Evolutionary conservation across 2,113 vertebrate genomes (phyloP).

Genomic region (Anhinga rufa): DNA sequence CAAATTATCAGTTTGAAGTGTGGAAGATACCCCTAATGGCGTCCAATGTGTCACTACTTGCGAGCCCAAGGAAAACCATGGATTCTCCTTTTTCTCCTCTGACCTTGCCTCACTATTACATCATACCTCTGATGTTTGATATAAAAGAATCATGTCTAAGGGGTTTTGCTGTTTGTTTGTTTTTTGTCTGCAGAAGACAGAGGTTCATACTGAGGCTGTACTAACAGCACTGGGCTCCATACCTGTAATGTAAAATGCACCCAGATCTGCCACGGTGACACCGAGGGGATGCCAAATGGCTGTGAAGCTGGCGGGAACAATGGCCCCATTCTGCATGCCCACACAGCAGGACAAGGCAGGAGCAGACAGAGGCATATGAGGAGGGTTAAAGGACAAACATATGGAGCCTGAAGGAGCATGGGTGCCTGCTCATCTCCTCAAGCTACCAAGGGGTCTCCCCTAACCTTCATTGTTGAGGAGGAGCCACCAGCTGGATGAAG

Average conservation of each 20-base stretch:
- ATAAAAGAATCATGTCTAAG: background rate
- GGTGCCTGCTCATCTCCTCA: background rate
- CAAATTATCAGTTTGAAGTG: background rate
- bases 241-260: background rate
- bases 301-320: background rate
- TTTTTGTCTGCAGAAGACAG: background rate
- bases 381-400: constrained; percentile 47
- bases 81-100: background rate
- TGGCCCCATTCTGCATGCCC: background rate
- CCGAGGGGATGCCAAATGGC: background rate
- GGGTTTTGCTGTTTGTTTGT: rapidly evolving
- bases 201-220: background rate
- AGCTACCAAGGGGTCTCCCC: background rate
- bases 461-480: constrained; percentile 29
- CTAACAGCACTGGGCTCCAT: background rate
- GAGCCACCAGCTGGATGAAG: constrained; percentile 49
- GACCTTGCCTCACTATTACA: background rate
- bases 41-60: background rate
- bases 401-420: background rate
- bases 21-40: background rate
- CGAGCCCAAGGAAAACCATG: background rate
- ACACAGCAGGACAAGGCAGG: rapidly evolving
- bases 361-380: background rate
- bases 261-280: background rate
- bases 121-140: background rate